Base-by-base conservation (phyloP, 2,113 vertebrate genomes). In the Hippocampus abdominalis region DNA sequence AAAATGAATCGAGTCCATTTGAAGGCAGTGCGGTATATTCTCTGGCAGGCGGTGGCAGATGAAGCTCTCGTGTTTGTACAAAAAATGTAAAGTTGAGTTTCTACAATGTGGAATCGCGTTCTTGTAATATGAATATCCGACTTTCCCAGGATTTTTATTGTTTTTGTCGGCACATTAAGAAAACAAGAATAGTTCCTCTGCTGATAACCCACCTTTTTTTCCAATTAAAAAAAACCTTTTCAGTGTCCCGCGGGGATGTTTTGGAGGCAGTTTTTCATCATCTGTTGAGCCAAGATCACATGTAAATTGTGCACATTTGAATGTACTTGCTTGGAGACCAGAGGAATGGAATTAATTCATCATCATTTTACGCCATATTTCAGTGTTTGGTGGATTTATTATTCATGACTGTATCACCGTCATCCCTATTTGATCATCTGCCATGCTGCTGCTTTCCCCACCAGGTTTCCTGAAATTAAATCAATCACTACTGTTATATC, bases 201-300 rank as follows among this genome's bases (percentile, higher is more conserved):
- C 32, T n/a, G 10, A 39, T 21, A 63, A 13, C n/a, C 27, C 6
- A 3, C 4, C 20, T n/a, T 63, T 63, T 63, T 21, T 63, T 44
- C 32, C 20, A 63, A 40, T 40, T 62, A 40, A 62, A 62, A 40
- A 18, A n/a, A 23, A 64, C 13, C 15, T 9, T 16, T 25, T 48
- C 42, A 46, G 7, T 27, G 63, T 48, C 27, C 15, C 40, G 27
- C 6, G 10, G 23, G 42, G 63, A 64, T 16, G n/a, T 27, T 46
- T 64, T n/a, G 42, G 57, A 59, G 57, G 16, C 13, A 53, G 29
- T 63, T 39, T 42, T 63, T 23, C 36, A 13, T 13, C 39, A 64
- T 64, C 72, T 76, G 72, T 66, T 36, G 2, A 40, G 18, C 5
- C 18, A 32, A 70, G 77, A 78, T 39, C 69, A 32, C 42, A 48